A percentile compares a stretch with the other conserved stretches of the same genome.
These are phyloP conservation scores for Pogonocherus hispidulus DNA, from an alignment of 2,888 invertebrate species.

Conservation along the genomic window DNA sequence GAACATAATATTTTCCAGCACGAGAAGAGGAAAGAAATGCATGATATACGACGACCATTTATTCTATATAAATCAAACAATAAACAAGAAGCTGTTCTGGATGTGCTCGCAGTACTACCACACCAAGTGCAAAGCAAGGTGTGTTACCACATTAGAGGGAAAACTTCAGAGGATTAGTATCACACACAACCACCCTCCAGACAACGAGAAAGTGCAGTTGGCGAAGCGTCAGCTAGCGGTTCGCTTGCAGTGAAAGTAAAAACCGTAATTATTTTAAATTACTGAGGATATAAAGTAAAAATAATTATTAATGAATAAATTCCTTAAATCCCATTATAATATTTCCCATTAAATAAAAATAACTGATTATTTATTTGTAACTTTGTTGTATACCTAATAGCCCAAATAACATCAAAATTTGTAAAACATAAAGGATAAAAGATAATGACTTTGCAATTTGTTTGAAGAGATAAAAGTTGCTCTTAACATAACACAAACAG, in stretches of 20 bases:
- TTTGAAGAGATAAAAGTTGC: too few species aligned
- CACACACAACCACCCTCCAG: slow-evolving; percentile 57
- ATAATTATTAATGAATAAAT: too few species aligned
- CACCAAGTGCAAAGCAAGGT: slow-evolving; percentile 57
- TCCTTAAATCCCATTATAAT: too few species aligned
- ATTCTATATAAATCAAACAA: slow-evolving; percentile 56
- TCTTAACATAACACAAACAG: too few species aligned
- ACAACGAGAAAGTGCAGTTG: slow-evolving; percentile 31
- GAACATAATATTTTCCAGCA: slow-evolving; percentile 39
- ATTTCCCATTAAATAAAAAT: too few species aligned
- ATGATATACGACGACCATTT: slow-evolving; percentile 56
- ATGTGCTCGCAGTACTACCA: slow-evolving; percentile 57
- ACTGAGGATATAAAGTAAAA: too few species aligned
- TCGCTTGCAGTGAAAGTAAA: neutral
- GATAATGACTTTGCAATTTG: too few species aligned
- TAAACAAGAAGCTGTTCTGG: slow-evolving; percentile 57
- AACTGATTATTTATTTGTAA: too few species aligned
- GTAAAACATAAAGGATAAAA: too few species aligned
- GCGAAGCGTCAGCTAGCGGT: neutral
- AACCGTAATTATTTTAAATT: too few species aligned
- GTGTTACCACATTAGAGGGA: slow-evolving; percentile 53
- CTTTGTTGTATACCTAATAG: too few species aligned
- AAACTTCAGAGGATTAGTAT: slow-evolving; percentile 41
- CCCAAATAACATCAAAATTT: too few species aligned
- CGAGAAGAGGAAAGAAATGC: slow-evolving; percentile 55